Evolutionary conservation across 2,113 vertebrate species (phyloP), one percentile per base, ranked within the genome.

Genomic region (Octodon degus): DNA sequence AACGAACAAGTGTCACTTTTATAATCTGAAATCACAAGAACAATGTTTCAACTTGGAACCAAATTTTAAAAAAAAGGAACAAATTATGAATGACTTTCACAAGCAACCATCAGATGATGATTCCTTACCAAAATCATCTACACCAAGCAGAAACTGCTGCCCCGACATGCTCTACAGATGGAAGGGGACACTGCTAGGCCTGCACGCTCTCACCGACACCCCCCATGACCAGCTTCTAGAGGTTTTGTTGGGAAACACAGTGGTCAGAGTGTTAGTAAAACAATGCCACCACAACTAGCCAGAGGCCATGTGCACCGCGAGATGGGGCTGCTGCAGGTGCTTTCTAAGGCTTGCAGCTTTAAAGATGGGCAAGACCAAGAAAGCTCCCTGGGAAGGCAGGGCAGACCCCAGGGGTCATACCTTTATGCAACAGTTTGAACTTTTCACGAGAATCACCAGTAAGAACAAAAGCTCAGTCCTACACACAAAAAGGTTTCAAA

Each of bases 391-490:
- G 80, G 77, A 91, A 87, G 1, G 37, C 13, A 19, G 2, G 19
- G 32, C 2, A n/a, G 80, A 76, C 53, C 95, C 86, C 20, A 37
- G 83, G 86, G 97, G 85, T 92, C 95, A 85, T 40, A 92, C 58
- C 83, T 97, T 96, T 90, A 89, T 47, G 63, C 53, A 74, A 91
- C 53, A 96, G 24, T 68, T 91, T 91, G 80, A 94, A 96, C 24
- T 53, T 96, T 91, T 83, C 80, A 97, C 96, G 67, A 63, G 96
- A 95, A 93, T 95, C 60, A 97, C 82, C 5, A 4, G 91, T 93
- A 97, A 96, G 96, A 91, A 92, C 62, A 96, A 97, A 86, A 92
- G 88, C 68, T 92, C 12, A 0, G 91, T 98, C 92, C 93, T 97
- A 53, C 12, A 67, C 74, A 82, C 68, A 94, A 87, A 97, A 95